Evolutionary conservation across 2,797 vertebrate species (phyloP).

Genomic region (Acanthis flammea): DNA sequence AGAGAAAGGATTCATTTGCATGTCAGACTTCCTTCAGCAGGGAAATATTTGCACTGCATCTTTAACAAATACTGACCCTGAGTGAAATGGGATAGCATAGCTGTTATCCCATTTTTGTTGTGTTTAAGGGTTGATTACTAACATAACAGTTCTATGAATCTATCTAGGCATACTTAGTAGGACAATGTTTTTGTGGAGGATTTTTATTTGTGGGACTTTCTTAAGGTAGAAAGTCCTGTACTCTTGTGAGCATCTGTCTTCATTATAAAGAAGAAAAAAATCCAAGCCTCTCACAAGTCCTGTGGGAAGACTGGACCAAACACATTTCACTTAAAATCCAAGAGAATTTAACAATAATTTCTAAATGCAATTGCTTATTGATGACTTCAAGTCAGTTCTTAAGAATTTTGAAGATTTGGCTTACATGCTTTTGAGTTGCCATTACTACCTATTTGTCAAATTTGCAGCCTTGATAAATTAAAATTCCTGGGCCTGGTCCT

Average conservation of each 20-base stretch:
- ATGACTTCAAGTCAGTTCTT: neutral
- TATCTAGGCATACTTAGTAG: neutral
- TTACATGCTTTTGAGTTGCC: neutral
- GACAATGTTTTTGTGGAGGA: neutral
- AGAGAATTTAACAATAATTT: neutral
- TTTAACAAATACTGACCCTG: neutral
- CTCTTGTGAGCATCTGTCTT: accelerated
- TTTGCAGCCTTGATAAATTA: neutral
- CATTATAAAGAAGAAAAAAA: neutral
- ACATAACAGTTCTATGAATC: neutral
- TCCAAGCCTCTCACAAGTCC: neutral
- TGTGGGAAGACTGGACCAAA: neutral
- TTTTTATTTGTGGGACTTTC: neutral
- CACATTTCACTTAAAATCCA: neutral
- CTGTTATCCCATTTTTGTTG: neutral
- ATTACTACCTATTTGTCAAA: neutral
- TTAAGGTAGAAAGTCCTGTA: neutral
- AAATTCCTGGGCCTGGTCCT: neutral
- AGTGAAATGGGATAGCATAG: neutral
- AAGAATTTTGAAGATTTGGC: neutral
- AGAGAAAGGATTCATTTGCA: neutral
- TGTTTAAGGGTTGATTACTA: neutral
- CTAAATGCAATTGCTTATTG: neutral
- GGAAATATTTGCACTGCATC: neutral
- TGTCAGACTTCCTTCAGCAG: neutral